Evolutionary conservation across 53 echinoderm and acorn worm species (phyloP), one percentile per base, ranked within the genome.

Genomic region (Henricia sp.): DNA sequence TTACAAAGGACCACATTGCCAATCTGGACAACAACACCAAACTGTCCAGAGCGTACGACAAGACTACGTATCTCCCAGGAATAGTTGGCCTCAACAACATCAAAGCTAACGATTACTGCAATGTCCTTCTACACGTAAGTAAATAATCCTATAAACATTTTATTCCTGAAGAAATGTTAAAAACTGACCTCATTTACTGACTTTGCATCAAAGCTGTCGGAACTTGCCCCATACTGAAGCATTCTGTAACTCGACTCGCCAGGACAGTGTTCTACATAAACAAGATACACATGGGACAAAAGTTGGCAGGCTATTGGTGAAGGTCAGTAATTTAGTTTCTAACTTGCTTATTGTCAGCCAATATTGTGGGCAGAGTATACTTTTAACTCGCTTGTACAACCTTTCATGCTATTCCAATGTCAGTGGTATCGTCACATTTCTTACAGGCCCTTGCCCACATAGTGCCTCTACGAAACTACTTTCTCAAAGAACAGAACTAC

Each of bases 91-190:
- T 97, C 14, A 97, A 97, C 88, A 94, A 97, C 80, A 97, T 97
- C 94, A 97, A 97, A 66, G 97, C 94, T 40, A 97, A 97, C 54
- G 97, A 97, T 70, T 97, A 97, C 76, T 97, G 97, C 67, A 97
- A 97, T 80, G 97, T 97, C 1, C 76, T 97, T 2, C 90, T 97
- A 6, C 97, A 97, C 85, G 97, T 97, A 84, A 94, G 92, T 74
- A 14, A 26, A 1, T 16, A 27, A 60, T 11, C 20, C 19, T n/a
- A n/a, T n/a, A n/a, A n/a, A n/a, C n/a, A n/a, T n/a, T n/a, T n/a
- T n/a, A n/a, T n/a, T n/a, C n/a, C n/a, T n/a, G n/a, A n/a, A n/a
- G n/a, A n/a, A n/a, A n/a, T n/a, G n/a, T n/a, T n/a, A n/a, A n/a
- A n/a, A n/a, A n/a, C n/a, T n/a, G n/a, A n/a, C n/a, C n/a, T n/a